phyloP scores from a whole-genome alignment of 2,797 vertebrate species.

The Knipowitschia caucasica region DNA sequence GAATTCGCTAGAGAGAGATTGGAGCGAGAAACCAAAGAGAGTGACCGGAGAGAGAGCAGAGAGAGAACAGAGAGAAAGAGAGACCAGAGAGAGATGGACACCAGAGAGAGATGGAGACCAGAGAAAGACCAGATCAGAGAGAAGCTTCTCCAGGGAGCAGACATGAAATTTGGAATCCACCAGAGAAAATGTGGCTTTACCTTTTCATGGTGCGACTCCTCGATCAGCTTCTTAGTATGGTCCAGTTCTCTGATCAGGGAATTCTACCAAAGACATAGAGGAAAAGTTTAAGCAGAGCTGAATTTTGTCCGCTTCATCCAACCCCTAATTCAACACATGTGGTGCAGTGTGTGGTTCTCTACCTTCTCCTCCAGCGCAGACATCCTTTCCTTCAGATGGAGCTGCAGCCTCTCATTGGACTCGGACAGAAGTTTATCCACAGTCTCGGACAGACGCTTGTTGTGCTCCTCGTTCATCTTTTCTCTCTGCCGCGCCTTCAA shows the following conservation, averaged over 20 bases:
- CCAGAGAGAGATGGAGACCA: no score
- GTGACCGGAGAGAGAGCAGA: no score
- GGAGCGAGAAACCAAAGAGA: no score
- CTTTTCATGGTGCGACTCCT: conserved; percentile 96
- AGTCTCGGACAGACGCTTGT: conserved; percentile 93
- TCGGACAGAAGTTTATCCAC: conserved; percentile 96
- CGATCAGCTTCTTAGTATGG: conserved; percentile 88
- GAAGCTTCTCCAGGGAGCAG: no score
- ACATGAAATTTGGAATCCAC: no score
- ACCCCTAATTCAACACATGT: no score
- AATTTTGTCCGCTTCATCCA: no score
- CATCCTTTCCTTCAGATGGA: conserved; percentile 97
- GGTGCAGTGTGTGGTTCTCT: background rate
- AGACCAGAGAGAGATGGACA: no score
- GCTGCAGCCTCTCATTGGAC: conserved; percentile 95
- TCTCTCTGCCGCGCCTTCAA: conserved; percentile 87
- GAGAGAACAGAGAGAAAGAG: no score
- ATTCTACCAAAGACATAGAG: conserved; percentile 74
- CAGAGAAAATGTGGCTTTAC: conserved; percentile 71
- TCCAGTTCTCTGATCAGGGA: conserved; percentile 90
- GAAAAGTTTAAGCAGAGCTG: background rate
- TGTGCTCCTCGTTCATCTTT: conserved; percentile 98
- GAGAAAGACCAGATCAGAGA: no score
- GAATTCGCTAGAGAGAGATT: no score
- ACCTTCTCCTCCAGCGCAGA: conserved; percentile 96